These are phyloP conservation scores for Sebastes variabilis DNA, from an alignment of 2,797 vertebrate genomes.

Conservation along the genomic window DNA sequence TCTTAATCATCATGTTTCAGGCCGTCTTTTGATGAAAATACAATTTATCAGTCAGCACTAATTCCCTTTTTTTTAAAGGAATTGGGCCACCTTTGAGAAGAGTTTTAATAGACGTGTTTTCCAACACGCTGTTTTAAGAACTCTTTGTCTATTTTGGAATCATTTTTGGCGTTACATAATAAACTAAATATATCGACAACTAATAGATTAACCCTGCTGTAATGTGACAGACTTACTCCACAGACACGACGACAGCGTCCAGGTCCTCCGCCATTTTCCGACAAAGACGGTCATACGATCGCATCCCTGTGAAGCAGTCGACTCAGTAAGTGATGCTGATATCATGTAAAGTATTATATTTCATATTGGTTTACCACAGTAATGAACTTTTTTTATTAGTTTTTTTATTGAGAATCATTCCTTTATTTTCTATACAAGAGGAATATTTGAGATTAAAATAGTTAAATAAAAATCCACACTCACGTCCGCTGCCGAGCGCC, in stretches of 20 bases:
- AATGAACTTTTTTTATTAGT: neutral
- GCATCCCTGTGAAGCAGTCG: slow-evolving; percentile 81
- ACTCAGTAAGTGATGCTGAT: neutral
- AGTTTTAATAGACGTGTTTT: too few relatives aligned
- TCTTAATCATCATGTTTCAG: too few relatives aligned
- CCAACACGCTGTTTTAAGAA: neutral
- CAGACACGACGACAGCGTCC: slow-evolving; percentile 91
- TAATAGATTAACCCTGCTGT: neutral
- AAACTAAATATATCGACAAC: neutral
- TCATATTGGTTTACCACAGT: neutral
- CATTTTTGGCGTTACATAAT: neutral
- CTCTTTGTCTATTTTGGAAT: neutral
- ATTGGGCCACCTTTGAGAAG: neutral
- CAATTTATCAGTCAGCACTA: too few relatives aligned
- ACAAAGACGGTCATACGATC: slow-evolving; percentile 92
- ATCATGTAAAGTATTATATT: neutral
- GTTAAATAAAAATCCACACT: slow-evolving; percentile 50
- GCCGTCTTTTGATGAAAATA: too few relatives aligned
- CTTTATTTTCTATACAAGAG: too few relatives aligned
- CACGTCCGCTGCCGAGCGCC: slow-evolving; percentile 91
- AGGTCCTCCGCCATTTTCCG: slow-evolving; percentile 89
- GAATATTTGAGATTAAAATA: neutral
- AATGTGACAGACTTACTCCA: slow-evolving; percentile 87
- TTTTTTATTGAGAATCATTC: neutral
- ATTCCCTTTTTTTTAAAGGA: neutral